These are phyloP conservation scores for Zosterops borbonicus DNA, from an alignment of 2,113 vertebrate genomes.

Conservation along the genomic window DNA sequence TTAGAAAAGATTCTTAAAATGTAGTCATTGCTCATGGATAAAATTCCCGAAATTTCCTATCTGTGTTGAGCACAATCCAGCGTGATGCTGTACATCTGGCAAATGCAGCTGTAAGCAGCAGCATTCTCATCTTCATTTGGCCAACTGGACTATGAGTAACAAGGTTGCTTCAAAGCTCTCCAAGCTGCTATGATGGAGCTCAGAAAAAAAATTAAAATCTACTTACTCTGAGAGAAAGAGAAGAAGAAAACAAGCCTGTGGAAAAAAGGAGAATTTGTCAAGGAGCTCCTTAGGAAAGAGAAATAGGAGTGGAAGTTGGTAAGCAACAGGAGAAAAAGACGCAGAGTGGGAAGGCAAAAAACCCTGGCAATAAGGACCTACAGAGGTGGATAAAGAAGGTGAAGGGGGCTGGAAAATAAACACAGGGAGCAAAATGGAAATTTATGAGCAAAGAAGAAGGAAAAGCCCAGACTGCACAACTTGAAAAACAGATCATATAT, in stretches of 20 bases:
- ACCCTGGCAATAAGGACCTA: not conserved
- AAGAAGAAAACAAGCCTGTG: not conserved
- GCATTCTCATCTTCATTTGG: not conserved
- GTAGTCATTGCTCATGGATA: not conserved
- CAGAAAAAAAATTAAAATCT: not conserved
- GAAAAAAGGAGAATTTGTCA: not conserved
- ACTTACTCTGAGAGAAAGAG: not conserved
- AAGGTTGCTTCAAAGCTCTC: not conserved
- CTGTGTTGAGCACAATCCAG: not conserved
- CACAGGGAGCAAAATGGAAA: not conserved
- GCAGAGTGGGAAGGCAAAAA: not conserved
- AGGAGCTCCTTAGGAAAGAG: not conserved
- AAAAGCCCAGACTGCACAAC: not conserved
- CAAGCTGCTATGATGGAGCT: not conserved
- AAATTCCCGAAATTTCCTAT: not conserved
- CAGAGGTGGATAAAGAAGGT: not conserved
- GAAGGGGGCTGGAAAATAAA: not conserved
- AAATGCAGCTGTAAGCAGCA: not conserved
- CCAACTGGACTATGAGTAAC: not conserved
- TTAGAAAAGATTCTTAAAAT: not conserved
- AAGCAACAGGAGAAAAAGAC: not conserved
- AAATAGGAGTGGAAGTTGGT: not conserved
- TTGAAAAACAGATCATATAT: not conserved
- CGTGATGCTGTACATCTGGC: not conserved
- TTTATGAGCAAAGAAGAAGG: not conserved